phyloP scores from a whole-genome alignment of 2,797 vertebrate species.

The Neomorphus geoffroyi region DNA sequence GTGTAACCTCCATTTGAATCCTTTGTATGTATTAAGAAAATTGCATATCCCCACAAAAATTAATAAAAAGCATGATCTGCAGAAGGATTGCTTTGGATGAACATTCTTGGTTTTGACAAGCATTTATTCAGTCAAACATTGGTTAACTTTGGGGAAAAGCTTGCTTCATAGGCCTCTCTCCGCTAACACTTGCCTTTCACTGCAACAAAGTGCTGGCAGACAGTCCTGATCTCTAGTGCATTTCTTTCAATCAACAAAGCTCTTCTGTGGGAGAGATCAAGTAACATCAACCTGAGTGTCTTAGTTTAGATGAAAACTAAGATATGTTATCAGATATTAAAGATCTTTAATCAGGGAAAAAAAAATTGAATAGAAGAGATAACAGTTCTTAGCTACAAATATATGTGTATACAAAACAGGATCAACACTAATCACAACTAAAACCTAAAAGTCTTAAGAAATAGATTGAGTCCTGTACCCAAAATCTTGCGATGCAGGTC shows the following conservation, averaged over 20 bases:
- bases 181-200: constrained; percentile 53
- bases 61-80: neutral
- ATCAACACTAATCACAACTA: too few species aligned
- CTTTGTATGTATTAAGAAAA: neutral
- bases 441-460: too few species aligned
- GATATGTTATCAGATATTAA: too few species aligned
- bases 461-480: too few species aligned
- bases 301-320: too few species aligned
- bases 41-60: neutral
- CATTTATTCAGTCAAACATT: neutral
- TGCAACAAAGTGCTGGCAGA: constrained; percentile 51
- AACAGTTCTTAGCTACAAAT: too few species aligned
- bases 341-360: too few species aligned
- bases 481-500: too few species aligned
- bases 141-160: constrained; percentile 62
- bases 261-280: neutral
- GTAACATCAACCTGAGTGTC: neutral
- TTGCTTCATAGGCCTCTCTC: constrained; percentile 57
- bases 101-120: neutral
- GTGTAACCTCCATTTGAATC: neutral
- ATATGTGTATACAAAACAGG: too few species aligned
- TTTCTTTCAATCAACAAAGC: constrained; percentile 47
- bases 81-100: neutral
- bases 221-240: constrained; percentile 47
- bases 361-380: too few species aligned